Evolutionary conservation across 2,797 vertebrate genomes (phyloP).

Genomic region (Chrosomus eos): DNA sequence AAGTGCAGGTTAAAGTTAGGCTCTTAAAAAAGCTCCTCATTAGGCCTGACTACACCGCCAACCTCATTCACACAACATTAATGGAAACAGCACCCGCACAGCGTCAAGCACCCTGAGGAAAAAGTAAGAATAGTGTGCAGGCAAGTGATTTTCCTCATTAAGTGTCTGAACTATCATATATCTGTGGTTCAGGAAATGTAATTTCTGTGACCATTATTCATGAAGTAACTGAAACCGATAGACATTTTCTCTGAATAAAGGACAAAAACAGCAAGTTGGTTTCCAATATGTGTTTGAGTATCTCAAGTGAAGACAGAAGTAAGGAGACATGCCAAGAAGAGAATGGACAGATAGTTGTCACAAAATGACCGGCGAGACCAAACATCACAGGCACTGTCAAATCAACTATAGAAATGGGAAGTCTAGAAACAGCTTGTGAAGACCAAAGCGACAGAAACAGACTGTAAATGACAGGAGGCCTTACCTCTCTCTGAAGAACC

Average conservation of each 20-base stretch:
- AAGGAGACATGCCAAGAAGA: conserved; percentile 6
- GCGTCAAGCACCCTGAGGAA: conserved; percentile 42
- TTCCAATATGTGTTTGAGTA: background rate
- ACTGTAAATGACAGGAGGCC: conserved; percentile 45
- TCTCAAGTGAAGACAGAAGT: background rate
- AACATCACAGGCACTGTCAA: background rate
- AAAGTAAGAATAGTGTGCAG: conserved; percentile 23
- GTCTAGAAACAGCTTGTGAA: conserved; percentile 15
- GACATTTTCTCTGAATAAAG: conserved; percentile 3
- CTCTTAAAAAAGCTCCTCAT: conserved; percentile 52
- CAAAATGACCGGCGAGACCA: conserved; percentile 25
- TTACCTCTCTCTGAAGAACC: conserved; percentile 95
- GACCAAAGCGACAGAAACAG: background rate
- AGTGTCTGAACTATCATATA: background rate
- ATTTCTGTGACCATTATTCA: conserved; percentile 12
- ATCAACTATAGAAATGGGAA: conserved; percentile 22
- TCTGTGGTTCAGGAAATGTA: background rate
- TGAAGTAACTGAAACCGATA: background rate
- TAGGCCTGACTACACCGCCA: conserved; percentile 32
- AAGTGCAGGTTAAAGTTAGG: conserved; percentile 29
- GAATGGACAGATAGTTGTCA: conserved; percentile 8
- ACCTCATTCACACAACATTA: conserved; percentile 31
- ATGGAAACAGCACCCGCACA: conserved; percentile 22
- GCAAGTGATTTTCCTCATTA: conserved; percentile 26
- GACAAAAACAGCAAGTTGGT: background rate